Evolutionary conservation across 2,113 vertebrate genomes (phyloP).

Genomic region (Seriola quinqueradiata): DNA sequence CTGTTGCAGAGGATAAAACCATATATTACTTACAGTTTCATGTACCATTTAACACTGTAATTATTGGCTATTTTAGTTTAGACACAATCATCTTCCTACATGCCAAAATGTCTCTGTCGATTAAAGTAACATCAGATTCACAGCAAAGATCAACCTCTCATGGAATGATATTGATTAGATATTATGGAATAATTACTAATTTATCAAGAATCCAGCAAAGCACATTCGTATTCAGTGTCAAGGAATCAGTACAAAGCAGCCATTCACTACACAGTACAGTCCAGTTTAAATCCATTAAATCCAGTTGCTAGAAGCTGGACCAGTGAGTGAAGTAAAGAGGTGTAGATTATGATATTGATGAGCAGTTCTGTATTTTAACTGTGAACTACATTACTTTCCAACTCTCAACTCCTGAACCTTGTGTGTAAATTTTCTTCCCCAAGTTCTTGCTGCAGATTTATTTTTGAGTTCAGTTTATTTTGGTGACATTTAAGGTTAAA

Average conservation of each 20-base stretch:
- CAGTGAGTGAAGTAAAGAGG: neutral
- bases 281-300: too few species aligned
- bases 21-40: neutral
- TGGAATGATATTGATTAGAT: neutral
- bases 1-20: too few species aligned
- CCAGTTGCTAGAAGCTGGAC: neutral
- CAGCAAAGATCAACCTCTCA: neutral
- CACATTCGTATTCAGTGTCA: neutral
- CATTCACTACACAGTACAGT: neutral
- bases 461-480: neutral
- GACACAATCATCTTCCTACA: neutral
- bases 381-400: neutral
- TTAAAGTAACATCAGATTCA: neutral
- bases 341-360: neutral
- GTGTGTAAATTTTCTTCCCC: too few species aligned
- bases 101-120: neutral
- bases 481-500: neutral
- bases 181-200: neutral
- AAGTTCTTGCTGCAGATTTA: too few species aligned
- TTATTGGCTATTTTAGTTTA: neutral
- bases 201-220: neutral
- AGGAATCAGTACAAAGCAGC: neutral
- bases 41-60: neutral
- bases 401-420: neutral
- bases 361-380: slow-evolving; percentile 6